Evolutionary conservation across 2,113 vertebrate genomes (phyloP).

Genomic region (Theristicus caerulescens): DNA sequence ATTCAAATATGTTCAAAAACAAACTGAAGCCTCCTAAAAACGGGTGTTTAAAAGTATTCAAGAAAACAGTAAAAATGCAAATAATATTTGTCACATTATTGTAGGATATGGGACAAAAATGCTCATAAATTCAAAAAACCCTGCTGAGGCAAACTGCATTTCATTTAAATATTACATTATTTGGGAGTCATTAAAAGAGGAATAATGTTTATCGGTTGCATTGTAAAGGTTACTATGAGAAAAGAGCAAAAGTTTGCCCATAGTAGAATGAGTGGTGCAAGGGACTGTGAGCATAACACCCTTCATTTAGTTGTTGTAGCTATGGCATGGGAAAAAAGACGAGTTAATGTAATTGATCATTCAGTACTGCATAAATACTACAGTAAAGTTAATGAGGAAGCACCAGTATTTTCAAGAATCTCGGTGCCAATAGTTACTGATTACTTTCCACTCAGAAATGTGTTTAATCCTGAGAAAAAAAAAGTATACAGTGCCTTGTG

Average conservation of each 20-base stretch:
- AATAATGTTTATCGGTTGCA: constrained; percentile 43
- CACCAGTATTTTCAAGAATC: background rate
- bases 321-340: background rate
- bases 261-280: background rate
- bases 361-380: background rate
- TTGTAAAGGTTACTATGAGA: constrained; percentile 50
- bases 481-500: background rate
- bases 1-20: constrained; percentile 79
- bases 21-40: constrained; percentile 78
- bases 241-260: constrained; percentile 30
- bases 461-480: background rate
- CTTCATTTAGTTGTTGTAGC: background rate
- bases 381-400: background rate
- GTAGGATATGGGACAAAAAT: constrained; percentile 69
- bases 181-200: constrained; percentile 69
- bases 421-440: background rate
- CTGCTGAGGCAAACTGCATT: constrained; percentile 54
- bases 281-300: background rate
- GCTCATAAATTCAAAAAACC: constrained; percentile 60
- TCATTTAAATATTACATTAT: constrained; percentile 65
- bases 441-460: background rate
- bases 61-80: constrained; percentile 79
- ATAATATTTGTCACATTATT: constrained; percentile 76
- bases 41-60: constrained; percentile 74
- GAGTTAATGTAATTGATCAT: background rate